Evolutionary conservation across 2,797 vertebrate species (phyloP).

Genomic region (Antennarius maculatus): DNA sequence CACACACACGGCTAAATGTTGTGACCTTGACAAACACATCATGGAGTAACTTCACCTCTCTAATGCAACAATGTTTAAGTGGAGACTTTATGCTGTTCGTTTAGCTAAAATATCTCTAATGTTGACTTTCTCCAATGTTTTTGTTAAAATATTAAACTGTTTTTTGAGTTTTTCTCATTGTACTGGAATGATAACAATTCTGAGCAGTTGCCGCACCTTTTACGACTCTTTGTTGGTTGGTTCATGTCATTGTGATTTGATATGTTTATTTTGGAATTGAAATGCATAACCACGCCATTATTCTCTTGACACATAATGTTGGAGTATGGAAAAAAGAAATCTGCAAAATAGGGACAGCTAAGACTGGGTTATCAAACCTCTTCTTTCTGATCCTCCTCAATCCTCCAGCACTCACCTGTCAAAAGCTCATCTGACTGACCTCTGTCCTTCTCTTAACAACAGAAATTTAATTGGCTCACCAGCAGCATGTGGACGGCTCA

Average conservation of each 20-base stretch:
- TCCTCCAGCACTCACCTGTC: slow-evolving; percentile 38
- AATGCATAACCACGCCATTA: slow-evolving; percentile 31
- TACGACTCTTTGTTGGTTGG: slow-evolving; percentile 24
- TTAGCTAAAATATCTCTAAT: slow-evolving; percentile 18
- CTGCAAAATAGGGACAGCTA: slow-evolving; percentile 18
- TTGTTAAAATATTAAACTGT: slow-evolving; percentile 16
- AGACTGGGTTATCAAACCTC: not conserved
- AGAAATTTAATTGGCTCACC: slow-evolving; percentile 53
- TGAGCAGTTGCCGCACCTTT: slow-evolving; percentile 2
- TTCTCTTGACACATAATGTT: slow-evolving; percentile 8
- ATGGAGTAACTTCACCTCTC: slow-evolving; percentile 56
- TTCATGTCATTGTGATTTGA: slow-evolving; percentile 33
- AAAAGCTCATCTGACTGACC: slow-evolving; percentile 30
- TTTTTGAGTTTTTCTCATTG: slow-evolving; percentile 34
- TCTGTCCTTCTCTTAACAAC: slow-evolving; percentile 42
- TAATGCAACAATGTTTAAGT: slow-evolving; percentile 9
- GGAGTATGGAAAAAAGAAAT: slow-evolving; percentile 20
- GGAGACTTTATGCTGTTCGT: slow-evolving; percentile 32
- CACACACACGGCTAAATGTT: slow-evolving; percentile 43
- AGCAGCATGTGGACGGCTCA: slow-evolving; percentile 58
- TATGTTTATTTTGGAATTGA: slow-evolving; percentile 48
- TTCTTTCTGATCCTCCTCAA: slow-evolving; percentile 19
- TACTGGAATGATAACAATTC: slow-evolving; percentile 26
- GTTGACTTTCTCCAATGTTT: not conserved
- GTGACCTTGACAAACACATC: slow-evolving; percentile 71